phyloP scores from a whole-genome alignment of 2,888 invertebrate species.

The Pemphredon lugubris region DNA sequence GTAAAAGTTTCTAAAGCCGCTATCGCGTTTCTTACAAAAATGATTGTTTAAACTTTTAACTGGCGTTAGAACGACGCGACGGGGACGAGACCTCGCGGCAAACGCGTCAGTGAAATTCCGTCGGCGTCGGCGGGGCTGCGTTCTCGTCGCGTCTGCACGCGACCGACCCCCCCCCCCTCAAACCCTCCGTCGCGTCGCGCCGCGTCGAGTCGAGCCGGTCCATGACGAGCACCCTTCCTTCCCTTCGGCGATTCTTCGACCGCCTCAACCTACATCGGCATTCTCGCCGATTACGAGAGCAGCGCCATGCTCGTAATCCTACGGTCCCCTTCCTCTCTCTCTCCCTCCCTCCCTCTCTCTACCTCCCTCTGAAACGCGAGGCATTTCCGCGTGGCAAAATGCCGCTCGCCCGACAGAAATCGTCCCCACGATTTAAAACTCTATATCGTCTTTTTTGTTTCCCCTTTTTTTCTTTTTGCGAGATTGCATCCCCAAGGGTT shows the following conservation, averaged over 20 bases:
- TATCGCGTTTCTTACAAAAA: no score
- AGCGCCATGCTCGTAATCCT: conserved; percentile 8
- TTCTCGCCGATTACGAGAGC: conserved; percentile 23
- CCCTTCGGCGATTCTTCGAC: conserved; percentile 11
- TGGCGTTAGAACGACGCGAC: conserved; percentile 26
- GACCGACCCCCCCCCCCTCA: neutral
- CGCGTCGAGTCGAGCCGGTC: neutral
- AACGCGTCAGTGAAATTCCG: conserved; percentile 50
- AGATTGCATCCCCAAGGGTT: no score
- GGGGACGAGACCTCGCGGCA: conserved; percentile 16
- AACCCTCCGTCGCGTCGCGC: neutral
- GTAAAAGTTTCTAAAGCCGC: no score
- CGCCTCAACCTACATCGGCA: conserved; percentile 12
- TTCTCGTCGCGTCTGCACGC: conserved; percentile 24
- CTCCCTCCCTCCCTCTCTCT: conserved; percentile 10
- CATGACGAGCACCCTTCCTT: neutral
- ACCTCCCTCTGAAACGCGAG: neutral
- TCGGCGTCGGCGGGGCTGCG: conserved; percentile 25
- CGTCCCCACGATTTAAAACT: no score
- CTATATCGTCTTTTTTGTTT: no score
- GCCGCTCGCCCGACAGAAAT: no score
- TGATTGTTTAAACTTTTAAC: conserved; percentile 41
- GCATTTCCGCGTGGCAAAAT: neutral
- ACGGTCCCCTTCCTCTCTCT: conserved; percentile 8
- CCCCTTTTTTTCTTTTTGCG: no score